Evolutionary conservation across 2,113 vertebrate genomes (phyloP), one percentile per base, ranked within the genome.

Genomic region (Ariopsis seemanni): DNA sequence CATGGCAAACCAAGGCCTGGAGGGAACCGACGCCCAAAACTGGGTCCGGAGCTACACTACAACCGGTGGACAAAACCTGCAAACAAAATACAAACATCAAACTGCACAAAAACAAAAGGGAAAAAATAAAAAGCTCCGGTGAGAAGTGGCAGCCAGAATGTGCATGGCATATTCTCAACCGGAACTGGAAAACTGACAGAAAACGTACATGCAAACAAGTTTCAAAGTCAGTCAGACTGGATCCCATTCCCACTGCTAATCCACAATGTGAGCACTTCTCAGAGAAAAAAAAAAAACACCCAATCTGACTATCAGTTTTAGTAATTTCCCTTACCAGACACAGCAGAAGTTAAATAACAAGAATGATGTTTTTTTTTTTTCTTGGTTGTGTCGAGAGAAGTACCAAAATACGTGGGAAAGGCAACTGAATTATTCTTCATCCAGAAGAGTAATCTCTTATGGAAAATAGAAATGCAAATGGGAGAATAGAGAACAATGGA

Each of bases 401-500:
- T 30, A 62, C 25, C 12, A 67, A 78, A 55, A 87, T 78, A 17
- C 34, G 22, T 57, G 77, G 79, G 77, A 57, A 79, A 30, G 57
- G 53, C 34, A 75, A 57, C 18, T 12, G 10, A 88, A 52, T 42
- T 27, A 50, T 87, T 12, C 0, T 42, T 85, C 69, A 78, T 50
- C 20, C 25, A 80, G n/a, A 65, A 83, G 42, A 75, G 25, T 14
- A 79, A 63, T 63, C 65, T 50, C 48, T 78, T 22, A 69, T 50
- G 60, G 34, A 72, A 83, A 88, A 85, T 9, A 34, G 72, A 57
- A 52, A 42, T 42, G n/a, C 57, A 87, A 7, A 62, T 55, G 27
- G 12, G 63, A n/a, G 62, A 42, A 74, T 2, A 58, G 50, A 81
- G 87, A 80, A 90, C 84, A 88, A 88, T 34, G 84, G 65, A 75